Conservation (phyloP, 2,797 vertebrate genomes). For the Anguilla megastoma region DNA sequence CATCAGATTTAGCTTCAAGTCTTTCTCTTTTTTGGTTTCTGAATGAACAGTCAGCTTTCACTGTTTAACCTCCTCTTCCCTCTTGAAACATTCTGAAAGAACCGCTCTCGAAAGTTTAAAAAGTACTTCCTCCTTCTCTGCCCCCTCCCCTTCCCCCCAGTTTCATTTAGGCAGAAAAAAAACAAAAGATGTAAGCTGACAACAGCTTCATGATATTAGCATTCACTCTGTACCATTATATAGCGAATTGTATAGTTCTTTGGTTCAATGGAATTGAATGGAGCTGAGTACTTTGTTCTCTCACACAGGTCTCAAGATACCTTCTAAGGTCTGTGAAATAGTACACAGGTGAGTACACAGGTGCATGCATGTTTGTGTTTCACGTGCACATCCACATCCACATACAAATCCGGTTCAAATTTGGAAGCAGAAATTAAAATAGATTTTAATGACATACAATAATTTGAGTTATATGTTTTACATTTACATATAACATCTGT, state of each 20-base stretch:
- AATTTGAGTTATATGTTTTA: background rate
- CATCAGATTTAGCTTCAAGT: background rate
- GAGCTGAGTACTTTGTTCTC: background rate
- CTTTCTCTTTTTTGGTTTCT: background rate
- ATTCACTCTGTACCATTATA: background rate
- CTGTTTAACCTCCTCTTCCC: conserved; percentile 17
- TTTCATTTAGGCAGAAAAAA: conserved; percentile 14
- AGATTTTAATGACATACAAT: background rate
- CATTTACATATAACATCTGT: background rate
- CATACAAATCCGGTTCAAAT: background rate
- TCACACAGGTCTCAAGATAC: background rate
- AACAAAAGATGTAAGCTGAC: background rate
- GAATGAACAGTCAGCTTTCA: background rate
- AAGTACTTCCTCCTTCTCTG: conserved; percentile 25
- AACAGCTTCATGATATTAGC: background rate
- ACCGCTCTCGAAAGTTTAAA: conserved; percentile 15
- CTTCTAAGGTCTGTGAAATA: background rate
- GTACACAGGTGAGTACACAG: background rate
- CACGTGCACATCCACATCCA: background rate
- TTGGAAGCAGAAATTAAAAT: background rate
- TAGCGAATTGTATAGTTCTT: background rate
- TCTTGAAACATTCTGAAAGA: conserved; percentile 30
- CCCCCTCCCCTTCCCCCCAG: background rate
- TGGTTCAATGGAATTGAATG: background rate
- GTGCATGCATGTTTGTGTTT: background rate